phyloP scores from a whole-genome alignment of 2,797 vertebrate species.

The Hypotaenidia okinawae region DNA sequence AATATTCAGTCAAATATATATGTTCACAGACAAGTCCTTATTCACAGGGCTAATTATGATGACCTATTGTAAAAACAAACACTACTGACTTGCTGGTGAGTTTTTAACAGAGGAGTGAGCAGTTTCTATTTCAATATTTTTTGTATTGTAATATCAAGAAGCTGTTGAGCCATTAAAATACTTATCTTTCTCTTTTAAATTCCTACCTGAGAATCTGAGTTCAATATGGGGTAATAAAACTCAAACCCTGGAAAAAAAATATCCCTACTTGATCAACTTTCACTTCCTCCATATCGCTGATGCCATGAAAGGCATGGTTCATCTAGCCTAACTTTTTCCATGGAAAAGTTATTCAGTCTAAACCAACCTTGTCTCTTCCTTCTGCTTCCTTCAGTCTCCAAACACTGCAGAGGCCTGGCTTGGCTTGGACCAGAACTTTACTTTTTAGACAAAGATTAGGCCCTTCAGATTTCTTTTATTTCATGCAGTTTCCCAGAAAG shows the following conservation, averaged over 20 bases:
- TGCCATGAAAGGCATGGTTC: not conserved
- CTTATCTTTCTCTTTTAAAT: not conserved
- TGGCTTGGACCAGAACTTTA: not conserved
- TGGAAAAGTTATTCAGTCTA: not conserved
- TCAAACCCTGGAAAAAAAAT: not conserved
- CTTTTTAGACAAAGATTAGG: not conserved
- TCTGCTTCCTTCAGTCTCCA: not conserved
- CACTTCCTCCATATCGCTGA: not conserved
- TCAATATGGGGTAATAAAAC: not conserved
- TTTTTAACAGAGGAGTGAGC: not conserved
- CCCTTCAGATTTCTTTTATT: not conserved
- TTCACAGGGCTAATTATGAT: not conserved
- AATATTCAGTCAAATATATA: not conserved
- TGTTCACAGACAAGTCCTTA: not conserved
- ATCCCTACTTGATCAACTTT: not conserved
- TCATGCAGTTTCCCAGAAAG: not conserved
- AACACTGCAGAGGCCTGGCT: not conserved
- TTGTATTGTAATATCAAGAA: not conserved
- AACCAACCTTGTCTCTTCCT: not conserved
- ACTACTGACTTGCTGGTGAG: not conserved
- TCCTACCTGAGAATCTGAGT: not conserved
- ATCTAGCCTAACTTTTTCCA: not conserved
- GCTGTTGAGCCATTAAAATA: not conserved
- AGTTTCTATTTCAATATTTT: not conserved
- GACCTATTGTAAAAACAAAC: not conserved